A percentile compares a stretch with the other conserved stretches of the same genome.
Evolutionary conservation across 2,797 vertebrate species (phyloP).

Genomic region (Halcyon badia): DNA sequence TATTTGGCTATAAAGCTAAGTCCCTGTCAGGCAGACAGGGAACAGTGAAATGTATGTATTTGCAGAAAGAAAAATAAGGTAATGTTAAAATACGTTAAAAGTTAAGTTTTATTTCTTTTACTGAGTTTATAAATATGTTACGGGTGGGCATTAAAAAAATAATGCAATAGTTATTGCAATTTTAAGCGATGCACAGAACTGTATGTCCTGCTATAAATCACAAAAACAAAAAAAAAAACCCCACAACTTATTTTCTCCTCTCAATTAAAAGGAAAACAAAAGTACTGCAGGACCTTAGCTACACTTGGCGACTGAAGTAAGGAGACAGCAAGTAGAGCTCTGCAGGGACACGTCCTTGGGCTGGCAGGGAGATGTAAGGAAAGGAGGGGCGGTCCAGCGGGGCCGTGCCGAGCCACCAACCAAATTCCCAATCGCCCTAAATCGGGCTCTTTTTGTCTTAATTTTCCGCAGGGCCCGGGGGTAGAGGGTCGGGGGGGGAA

Average conservation of each 20-base stretch:
- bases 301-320: not conserved
- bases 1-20: not conserved
- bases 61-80: not conserved
- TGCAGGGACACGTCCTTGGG: not conserved
- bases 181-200: not conserved
- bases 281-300: not conserved
- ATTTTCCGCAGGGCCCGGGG: not conserved
- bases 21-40: not conserved
- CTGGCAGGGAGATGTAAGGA: not conserved
- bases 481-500: not conserved
- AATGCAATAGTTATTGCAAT: not conserved
- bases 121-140: not conserved
- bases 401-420: not conserved
- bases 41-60: not conserved
- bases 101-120: not conserved
- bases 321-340: not conserved
- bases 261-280: not conserved
- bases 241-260: not conserved
- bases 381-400: not conserved
- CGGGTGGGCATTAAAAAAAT: not conserved
- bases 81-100: not conserved
- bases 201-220: not conserved
- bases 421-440: not conserved
- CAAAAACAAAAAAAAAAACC: no score
- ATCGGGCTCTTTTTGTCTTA: conserved; percentile 65